Conservation (phyloP, 2,888 invertebrate species). For the Allolobophora icterica region DNA sequence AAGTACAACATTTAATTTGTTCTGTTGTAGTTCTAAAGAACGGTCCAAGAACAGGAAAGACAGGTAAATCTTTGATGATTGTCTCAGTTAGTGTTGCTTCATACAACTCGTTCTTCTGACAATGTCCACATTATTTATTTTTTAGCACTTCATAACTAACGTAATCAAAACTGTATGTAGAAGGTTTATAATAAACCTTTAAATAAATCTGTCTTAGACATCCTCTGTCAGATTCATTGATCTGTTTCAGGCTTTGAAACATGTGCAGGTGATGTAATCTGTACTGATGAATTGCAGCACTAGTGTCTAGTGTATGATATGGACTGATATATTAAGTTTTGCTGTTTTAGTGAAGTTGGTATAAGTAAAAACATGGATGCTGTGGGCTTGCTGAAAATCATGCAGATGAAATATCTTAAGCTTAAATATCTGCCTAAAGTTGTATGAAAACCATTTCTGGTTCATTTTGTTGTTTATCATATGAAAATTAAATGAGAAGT, state of each 20-base stretch:
- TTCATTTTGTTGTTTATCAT: neutral
- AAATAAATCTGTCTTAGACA: too few species aligned
- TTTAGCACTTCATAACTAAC: too few species aligned
- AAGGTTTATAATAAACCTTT: too few species aligned
- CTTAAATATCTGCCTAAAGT: neutral
- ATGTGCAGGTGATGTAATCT: too few species aligned
- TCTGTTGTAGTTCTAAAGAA: neutral
- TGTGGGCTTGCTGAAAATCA: neutral
- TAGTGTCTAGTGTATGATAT: too few species aligned
- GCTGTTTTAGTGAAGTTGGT: neutral
- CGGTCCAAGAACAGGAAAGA: neutral
- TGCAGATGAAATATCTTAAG: neutral
- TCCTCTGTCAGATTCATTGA: too few species aligned
- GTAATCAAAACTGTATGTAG: too few species aligned
- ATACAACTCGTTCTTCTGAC: neutral
- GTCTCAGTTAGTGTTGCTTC: neutral
- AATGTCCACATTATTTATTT: neutral
- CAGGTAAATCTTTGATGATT: neutral
- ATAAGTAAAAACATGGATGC: neutral
- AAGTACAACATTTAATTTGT: neutral
- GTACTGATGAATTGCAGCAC: too few species aligned
- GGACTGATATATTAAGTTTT: neutral
- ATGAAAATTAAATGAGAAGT: neutral
- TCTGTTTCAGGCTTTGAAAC: too few species aligned
- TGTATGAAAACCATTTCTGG: neutral